Evolutionary conservation across 2,888 invertebrate genomes (phyloP).

Genomic region (Poecilobothrus nobilitatus): DNA sequence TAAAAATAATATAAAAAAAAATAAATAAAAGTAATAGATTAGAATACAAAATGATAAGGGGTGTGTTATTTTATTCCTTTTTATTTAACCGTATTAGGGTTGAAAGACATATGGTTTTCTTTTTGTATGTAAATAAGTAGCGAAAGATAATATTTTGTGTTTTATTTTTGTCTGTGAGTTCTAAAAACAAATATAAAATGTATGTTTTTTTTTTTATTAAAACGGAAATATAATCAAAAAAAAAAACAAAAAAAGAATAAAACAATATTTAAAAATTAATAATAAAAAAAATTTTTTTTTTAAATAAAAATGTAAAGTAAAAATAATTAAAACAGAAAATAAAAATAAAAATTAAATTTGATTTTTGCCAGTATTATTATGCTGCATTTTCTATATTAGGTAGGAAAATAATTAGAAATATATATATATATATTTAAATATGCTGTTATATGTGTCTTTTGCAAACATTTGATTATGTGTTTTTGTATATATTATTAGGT

Average conservation of each 20-base stretch:
- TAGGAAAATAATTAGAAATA: no score
- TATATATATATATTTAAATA: neutral
- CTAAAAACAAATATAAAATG: no score
- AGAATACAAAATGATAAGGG: conserved; percentile 10
- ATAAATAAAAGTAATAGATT: conserved; percentile 15
- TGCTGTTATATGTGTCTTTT: neutral
- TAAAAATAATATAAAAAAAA: conserved; percentile 12
- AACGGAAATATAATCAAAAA: conserved; percentile 18
- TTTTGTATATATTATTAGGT: no score
- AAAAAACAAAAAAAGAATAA: conserved; percentile 19
- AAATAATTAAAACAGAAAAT: conserved; percentile 24
- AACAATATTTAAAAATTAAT: neutral
- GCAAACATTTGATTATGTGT: neutral
- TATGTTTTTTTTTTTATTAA: conserved; percentile 10
- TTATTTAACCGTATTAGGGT: no score
- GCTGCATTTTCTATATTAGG: conserved; percentile 4
- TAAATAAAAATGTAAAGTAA: no score
- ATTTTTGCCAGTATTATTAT: neutral
- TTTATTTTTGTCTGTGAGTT: no score
- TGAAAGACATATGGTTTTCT: no score
- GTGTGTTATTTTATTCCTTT: conserved; percentile 9
- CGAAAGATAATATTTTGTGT: no score
- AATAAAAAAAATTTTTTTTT: conserved; percentile 9
- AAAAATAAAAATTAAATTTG: conserved; percentile 23
- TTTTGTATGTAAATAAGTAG: no score